Conservation (phyloP, 2,113 vertebrate genomes). For the Microtus richardsoni region DNA sequence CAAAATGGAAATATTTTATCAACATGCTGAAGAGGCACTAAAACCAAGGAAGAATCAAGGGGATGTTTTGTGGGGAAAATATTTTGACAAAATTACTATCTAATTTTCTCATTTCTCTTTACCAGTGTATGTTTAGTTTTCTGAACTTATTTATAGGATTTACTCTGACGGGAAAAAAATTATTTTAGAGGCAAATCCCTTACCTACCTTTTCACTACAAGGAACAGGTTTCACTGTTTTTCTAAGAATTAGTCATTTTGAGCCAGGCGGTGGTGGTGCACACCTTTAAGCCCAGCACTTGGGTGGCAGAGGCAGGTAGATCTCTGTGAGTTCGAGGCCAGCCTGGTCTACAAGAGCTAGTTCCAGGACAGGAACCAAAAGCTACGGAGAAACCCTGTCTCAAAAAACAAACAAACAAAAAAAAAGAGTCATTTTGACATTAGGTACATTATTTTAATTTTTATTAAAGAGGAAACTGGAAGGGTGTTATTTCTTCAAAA, state of each 20-base stretch:
- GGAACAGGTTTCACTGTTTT: slow-evolving; percentile 10
- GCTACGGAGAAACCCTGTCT: too few relatives aligned
- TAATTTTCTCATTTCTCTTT: slow-evolving; percentile 30
- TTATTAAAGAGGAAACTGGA: slow-evolving; percentile 16
- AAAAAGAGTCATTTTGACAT: neutral
- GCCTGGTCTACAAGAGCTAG: too few relatives aligned
- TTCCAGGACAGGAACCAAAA: too few relatives aligned
- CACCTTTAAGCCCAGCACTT: too few relatives aligned
- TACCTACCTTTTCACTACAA: neutral
- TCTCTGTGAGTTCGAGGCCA: too few relatives aligned
- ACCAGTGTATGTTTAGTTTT: neutral
- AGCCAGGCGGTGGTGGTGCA: too few relatives aligned
- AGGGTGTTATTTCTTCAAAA: slow-evolving; percentile 7
- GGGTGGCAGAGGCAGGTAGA: too few relatives aligned
- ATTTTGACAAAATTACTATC: neutral
- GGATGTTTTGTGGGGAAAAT: neutral
- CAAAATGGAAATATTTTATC: slow-evolving; percentile 19
- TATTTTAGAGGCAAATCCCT: slow-evolving; percentile 3
- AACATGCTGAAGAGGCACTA: neutral
- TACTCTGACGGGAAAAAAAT: neutral
- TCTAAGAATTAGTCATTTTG: neutral
- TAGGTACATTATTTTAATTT: neutral
- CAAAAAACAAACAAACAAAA: too few relatives aligned
- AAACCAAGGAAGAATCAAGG: neutral
- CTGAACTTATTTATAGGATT: neutral